phyloP scores from a whole-genome alignment of 2,888 invertebrate genomes.

The Oeneis ivallda region DNA sequence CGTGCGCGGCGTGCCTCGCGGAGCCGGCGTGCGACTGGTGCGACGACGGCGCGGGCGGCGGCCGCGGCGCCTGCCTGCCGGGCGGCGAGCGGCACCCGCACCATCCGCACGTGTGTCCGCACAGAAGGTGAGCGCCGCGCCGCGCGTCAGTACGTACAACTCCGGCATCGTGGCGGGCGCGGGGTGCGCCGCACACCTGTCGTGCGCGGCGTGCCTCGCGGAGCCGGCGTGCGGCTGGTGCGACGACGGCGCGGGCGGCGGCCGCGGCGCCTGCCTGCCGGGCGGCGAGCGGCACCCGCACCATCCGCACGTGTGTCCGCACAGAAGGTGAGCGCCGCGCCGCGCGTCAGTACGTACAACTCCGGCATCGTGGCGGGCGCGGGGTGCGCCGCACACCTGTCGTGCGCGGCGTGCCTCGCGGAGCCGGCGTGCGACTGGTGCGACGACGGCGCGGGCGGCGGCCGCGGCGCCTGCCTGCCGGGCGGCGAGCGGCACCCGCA shows the following conservation, averaged over 20 bases:
- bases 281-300: constrained; percentile 87
- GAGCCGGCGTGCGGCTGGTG: constrained; percentile 99
- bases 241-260: constrained; percentile 95
- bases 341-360: too few species aligned
- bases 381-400: constrained; percentile 74
- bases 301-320: constrained; percentile 83
- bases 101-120: constrained; percentile 83
- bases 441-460: constrained; percentile 95
- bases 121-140: constrained; percentile 76
- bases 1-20: constrained; percentile 88
- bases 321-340: constrained; percentile 76
- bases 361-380: constrained; percentile 51
- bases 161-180: constrained; percentile 51
- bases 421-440: constrained; percentile 99
- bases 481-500: constrained; percentile 87
- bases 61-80: constrained; percentile 92
- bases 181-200: constrained; percentile 74
- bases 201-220: constrained; percentile 88
- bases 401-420: constrained; percentile 88
- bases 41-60: constrained; percentile 95
- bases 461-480: constrained; percentile 92
- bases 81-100: constrained; percentile 87
- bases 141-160: too few species aligned
- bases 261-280: constrained; percentile 92
- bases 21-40: constrained; percentile 99